Conservation (phyloP, 2,797 vertebrate genomes). For the Arctocebus calabarensis region DNA sequence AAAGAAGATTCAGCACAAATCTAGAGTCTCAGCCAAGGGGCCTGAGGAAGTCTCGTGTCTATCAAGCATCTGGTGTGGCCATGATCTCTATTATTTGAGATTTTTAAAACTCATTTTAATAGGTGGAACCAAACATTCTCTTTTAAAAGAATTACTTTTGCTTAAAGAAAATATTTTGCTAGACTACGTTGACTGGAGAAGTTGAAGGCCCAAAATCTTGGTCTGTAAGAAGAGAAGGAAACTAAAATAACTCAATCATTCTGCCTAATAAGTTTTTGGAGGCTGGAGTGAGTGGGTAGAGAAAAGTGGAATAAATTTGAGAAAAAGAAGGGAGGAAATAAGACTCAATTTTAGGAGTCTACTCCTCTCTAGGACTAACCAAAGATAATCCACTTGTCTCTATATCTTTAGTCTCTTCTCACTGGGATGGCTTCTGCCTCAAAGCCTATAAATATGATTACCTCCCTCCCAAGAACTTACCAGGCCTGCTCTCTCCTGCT, state of each 20-base stretch:
- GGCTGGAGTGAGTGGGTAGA: background rate
- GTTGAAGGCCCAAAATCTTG: slow-evolving; percentile 5
- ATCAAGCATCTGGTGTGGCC: background rate
- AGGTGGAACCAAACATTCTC: background rate
- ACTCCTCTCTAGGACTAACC: background rate
- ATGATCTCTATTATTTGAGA: background rate
- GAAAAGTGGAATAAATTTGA: background rate
- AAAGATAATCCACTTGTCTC: background rate
- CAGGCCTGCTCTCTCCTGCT: background rate
- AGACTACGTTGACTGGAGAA: background rate
- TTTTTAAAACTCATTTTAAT: background rate
- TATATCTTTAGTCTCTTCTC: background rate
- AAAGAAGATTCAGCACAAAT: background rate
- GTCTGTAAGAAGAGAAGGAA: background rate
- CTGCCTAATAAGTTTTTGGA: background rate
- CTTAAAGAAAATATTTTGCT: slow-evolving; percentile 29
- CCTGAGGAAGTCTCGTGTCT: background rate
- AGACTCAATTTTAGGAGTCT: background rate
- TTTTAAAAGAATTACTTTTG: background rate
- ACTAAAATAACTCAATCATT: background rate
- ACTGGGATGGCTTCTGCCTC: background rate
- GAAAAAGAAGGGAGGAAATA: background rate
- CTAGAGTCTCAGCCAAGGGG: background rate
- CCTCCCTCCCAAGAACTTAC: background rate
- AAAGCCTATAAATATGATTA: background rate